A percentile compares a stretch with the other conserved stretches of the same genome.
These are phyloP conservation scores for Falco berigora DNA, from an alignment of 2,797 vertebrate species.

Conservation along the genomic window DNA sequence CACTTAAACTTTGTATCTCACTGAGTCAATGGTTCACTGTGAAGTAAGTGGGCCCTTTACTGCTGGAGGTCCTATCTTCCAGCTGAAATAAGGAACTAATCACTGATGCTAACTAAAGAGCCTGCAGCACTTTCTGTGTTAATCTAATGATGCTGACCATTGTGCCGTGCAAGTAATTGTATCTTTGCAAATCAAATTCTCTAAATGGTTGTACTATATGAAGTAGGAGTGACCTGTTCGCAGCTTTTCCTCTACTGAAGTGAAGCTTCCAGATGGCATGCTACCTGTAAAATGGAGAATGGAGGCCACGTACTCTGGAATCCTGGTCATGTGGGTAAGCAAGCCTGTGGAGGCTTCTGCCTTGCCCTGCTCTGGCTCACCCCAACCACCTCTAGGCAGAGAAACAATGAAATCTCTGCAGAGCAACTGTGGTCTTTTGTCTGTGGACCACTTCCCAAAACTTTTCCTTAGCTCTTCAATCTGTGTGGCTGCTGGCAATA, in stretches of 20 bases:
- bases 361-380: background rate
- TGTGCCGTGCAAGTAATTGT: background rate
- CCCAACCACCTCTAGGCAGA: fast-evolving
- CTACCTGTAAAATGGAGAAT: background rate
- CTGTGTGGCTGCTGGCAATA: background rate
- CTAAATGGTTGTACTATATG: background rate
- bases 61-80: background rate
- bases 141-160: background rate
- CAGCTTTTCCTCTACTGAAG: background rate
- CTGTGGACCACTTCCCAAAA: background rate
- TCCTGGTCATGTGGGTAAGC: background rate
- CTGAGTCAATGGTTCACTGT: background rate
- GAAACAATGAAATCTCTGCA: background rate
- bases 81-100: background rate
- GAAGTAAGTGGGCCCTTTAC: background rate
- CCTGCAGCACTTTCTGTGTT: background rate
- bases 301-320: background rate
- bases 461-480: background rate
- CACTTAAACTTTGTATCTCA: background rate
- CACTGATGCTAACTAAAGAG: background rate
- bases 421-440: background rate
- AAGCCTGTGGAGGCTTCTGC: background rate
- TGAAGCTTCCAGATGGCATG: background rate
- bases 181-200: background rate
- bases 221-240: background rate